Conservation (phyloP, 2,797 vertebrate species). For the Sebastes nivosus region DNA sequence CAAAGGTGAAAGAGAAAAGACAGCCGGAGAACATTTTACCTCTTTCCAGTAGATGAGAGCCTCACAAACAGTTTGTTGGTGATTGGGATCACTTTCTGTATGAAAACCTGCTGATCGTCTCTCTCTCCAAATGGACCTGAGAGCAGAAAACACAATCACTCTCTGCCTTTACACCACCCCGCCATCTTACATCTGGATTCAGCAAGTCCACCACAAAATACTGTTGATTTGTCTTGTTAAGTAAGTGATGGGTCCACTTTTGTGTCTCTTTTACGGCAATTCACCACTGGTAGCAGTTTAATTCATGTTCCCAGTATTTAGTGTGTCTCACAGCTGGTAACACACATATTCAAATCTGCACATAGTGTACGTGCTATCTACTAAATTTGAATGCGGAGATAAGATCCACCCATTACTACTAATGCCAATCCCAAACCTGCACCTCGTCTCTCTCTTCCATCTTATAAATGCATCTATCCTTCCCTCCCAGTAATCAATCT, state of each 20-base stretch:
- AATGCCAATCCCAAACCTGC: not conserved
- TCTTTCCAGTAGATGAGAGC: slow-evolving; percentile 97
- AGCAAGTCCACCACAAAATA: not conserved
- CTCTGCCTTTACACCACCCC: not conserved
- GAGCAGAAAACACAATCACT: slow-evolving; percentile 16
- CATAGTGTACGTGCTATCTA: not conserved
- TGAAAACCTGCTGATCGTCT: slow-evolving; percentile 98
- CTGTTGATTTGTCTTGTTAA: not conserved
- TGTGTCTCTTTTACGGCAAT: not conserved
- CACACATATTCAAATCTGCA: not conserved
- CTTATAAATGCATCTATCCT: not conserved
- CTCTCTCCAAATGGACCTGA: slow-evolving; percentile 96
- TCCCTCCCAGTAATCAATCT: not conserved
- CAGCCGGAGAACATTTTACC: slow-evolving; percentile 71
- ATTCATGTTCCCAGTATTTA: not conserved
- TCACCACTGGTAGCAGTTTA: not conserved
- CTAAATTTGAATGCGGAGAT: not conserved
- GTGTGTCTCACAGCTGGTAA: not conserved
- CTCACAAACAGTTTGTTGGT: slow-evolving; percentile 97
- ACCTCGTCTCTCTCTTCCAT: not conserved
- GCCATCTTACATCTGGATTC: not conserved
- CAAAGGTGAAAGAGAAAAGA: not conserved
- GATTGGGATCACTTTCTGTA: slow-evolving; percentile 98
- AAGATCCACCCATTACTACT: not conserved
- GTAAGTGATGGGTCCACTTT: not conserved